phyloP scores from a whole-genome alignment of 2,797 vertebrate species.

The Hafferia zeledoni region DNA sequence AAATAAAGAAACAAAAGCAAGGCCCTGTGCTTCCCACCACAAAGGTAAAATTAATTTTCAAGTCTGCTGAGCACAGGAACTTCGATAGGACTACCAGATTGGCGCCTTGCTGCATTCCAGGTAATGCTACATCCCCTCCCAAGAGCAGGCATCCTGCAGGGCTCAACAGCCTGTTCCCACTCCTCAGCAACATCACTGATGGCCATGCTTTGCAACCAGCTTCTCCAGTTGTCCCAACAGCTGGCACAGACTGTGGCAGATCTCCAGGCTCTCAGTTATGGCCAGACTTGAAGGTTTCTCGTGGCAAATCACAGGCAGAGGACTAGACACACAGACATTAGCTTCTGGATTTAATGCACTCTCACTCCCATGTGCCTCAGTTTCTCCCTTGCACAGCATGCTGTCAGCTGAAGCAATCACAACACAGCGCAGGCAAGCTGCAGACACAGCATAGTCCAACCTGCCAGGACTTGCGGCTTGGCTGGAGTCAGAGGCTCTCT shows the following conservation, averaged over 20 bases:
- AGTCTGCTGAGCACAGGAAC: background rate
- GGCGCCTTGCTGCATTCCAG: background rate
- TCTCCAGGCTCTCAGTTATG: background rate
- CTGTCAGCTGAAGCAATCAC: background rate
- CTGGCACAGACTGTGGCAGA: background rate
- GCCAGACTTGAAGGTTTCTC: background rate
- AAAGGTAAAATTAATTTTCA: background rate
- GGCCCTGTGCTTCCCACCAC: background rate
- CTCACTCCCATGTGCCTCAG: background rate
- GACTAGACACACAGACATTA: background rate
- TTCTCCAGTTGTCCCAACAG: background rate
- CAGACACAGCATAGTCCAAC: background rate
- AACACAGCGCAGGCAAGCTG: background rate
- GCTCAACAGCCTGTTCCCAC: background rate
- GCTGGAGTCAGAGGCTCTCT: background rate
- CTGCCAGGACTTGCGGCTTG: slow-evolving; percentile 5
- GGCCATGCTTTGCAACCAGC: background rate
- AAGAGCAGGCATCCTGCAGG: background rate
- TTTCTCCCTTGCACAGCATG: background rate
- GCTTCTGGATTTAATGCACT: background rate
- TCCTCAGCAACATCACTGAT: background rate
- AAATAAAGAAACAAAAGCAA: background rate
- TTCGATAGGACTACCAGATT: background rate
- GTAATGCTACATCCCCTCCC: background rate
- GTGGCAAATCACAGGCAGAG: background rate